phyloP scores from a whole-genome alignment of 2,797 vertebrate genomes.

The Danio albolineatus region DNA sequence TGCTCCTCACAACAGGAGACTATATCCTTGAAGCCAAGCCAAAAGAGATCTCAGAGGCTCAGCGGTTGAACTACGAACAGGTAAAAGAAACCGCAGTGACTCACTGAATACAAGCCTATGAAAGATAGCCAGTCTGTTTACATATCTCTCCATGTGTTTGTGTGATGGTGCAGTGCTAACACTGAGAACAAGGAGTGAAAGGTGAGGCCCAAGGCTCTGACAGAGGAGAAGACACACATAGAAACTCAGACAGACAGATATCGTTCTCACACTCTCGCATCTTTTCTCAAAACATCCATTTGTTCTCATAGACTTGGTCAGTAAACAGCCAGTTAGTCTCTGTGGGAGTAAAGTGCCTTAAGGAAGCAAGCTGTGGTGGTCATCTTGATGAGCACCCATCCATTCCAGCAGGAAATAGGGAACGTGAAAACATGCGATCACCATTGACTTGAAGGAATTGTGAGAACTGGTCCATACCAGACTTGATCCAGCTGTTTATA shows the following conservation, averaged over 20 bases:
- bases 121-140: conserved; percentile 13
- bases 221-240: background rate
- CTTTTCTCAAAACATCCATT: conserved; percentile 25
- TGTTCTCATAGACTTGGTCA: conserved; percentile 15
- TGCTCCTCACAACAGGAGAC: conserved; percentile 84
- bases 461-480: conserved; percentile 22
- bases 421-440: background rate
- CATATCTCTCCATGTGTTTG: conserved; percentile 13
- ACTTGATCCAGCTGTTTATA: conserved; percentile 18
- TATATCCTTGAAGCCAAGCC: conserved; percentile 98
- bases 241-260: background rate
- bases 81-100: conserved; percentile 71
- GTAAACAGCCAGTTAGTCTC: conserved; percentile 46
- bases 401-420: conserved; percentile 10
- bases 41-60: conserved; percentile 98
- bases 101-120: background rate
- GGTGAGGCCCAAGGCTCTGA: conserved; percentile 18
- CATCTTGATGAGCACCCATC: background rate
- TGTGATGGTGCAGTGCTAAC: background rate
- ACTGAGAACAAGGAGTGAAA: background rate
- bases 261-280: conserved; percentile 34
- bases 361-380: conserved; percentile 9
- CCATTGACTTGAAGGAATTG: conserved; percentile 20
- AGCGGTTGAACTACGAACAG: conserved; percentile 98
- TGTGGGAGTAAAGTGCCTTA: conserved; percentile 42